Percentiles rank a stretch among this genome's conserved stretches.
Conservation (phyloP, 2,888 invertebrate genomes). For the Colostygia pectinataria region DNA sequence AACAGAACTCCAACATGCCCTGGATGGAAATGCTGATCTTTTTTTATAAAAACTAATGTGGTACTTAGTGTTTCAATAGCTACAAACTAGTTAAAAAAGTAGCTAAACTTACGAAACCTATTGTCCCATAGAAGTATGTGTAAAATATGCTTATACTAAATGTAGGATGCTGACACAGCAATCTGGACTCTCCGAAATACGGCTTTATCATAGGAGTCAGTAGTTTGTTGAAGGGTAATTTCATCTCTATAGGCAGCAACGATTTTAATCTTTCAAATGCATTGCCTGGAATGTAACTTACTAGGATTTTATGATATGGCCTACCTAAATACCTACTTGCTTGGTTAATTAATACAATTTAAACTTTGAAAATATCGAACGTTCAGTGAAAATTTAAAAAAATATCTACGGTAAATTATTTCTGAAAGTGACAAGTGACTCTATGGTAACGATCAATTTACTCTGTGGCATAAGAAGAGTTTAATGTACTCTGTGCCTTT, state of each 20-base stretch:
- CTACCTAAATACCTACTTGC: no score
- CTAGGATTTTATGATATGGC: no score
- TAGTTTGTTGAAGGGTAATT: slow-evolving; percentile 59
- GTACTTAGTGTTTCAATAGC: no score
- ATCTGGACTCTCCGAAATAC: slow-evolving; percentile 47
- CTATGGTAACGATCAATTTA: no score
- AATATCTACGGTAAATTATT: background rate
- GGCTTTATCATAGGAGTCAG: slow-evolving; percentile 58
- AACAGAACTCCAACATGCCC: no score
- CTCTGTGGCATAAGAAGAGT: no score
- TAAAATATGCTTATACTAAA: slow-evolving; percentile 56
- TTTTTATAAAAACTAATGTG: no score
- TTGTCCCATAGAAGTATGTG: slow-evolving; percentile 55
- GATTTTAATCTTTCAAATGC: background rate
- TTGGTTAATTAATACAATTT: background rate
- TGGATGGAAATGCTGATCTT: no score
- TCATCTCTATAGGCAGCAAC: slow-evolving; percentile 45
- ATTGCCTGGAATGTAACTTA: background rate
- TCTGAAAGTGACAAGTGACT: background rate
- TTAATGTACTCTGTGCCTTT: no score
- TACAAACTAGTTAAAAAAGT: no score
- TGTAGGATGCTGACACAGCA: slow-evolving; percentile 55
- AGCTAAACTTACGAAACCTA: slow-evolving; percentile 58
- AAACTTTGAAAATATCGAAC: background rate
- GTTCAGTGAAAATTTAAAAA: no score